These are phyloP conservation scores for Zophobas morio DNA, from an alignment of 1,140 invertebrate genomes.

Conservation along the genomic window DNA sequence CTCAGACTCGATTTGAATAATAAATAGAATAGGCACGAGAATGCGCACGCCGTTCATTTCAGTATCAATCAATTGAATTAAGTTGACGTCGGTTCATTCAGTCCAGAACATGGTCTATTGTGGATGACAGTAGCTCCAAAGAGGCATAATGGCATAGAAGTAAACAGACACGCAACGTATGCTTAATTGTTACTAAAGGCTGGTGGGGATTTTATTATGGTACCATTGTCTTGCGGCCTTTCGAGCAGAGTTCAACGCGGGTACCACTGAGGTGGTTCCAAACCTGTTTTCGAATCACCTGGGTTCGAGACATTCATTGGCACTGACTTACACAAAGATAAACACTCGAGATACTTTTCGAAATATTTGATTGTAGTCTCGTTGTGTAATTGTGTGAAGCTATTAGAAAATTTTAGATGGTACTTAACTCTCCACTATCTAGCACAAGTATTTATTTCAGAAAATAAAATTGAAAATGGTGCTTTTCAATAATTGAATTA, in stretches of 20 bases:
- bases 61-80: conserved; percentile 48
- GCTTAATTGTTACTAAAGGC: conserved; percentile 46
- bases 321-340: conserved; percentile 36
- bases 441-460: neutral
- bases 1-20: conserved; percentile 46
- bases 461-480: neutral
- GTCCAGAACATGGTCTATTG: conserved; percentile 31
- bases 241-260: conserved; percentile 9
- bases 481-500: neutral
- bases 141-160: conserved; percentile 31
- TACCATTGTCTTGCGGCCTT: conserved; percentile 30
- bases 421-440: neutral
- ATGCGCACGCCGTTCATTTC: conserved; percentile 46
- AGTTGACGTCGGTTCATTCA: conserved; percentile 39
- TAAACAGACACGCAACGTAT: conserved; percentile 39
- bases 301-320: conserved; percentile 42
- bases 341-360: conserved; percentile 12
- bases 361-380: neutral
- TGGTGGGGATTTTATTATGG: conserved; percentile 43
- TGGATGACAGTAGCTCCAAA: conserved; percentile 36
- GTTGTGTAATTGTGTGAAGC: neutral
- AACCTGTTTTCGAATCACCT: conserved; percentile 42
- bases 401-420: neutral
- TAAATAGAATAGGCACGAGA: conserved; percentile 48
- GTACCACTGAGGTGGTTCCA: conserved; percentile 33